phyloP scores from a whole-genome alignment of 1,140 invertebrate genomes.

The Cotesia vestalis region DNA sequence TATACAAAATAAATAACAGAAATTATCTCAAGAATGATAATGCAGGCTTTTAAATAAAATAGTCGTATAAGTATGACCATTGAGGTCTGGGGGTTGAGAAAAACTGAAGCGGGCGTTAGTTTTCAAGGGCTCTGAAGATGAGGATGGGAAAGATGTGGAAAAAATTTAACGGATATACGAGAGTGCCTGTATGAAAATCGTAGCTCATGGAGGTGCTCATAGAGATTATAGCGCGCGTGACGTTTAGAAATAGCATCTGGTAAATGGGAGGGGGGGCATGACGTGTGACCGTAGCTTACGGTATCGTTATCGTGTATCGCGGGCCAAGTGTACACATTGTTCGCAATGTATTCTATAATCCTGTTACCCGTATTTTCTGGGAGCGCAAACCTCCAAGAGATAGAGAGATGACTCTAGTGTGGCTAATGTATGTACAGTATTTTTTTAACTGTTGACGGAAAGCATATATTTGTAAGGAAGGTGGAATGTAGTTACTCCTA shows the following conservation, averaged over 20 bases:
- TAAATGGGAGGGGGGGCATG: conserved; percentile 18
- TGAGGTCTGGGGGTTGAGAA: not conserved
- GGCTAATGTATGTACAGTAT: conserved; percentile 58
- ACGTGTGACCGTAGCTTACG: conserved; percentile 28
- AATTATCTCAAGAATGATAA: not conserved
- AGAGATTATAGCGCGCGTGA: conserved; percentile 37
- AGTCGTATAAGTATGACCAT: conserved; percentile 9
- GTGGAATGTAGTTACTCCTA: too few relatives aligned
- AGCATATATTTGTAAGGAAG: conserved; percentile 51
- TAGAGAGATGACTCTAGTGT: conserved; percentile 51
- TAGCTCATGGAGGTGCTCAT: conserved; percentile 6
- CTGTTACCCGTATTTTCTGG: conserved; percentile 4
- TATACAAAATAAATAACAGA: not conserved
- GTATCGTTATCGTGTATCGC: conserved; percentile 43
- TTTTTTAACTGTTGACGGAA: conserved; percentile 64
- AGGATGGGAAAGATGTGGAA: not conserved
- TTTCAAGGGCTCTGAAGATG: not conserved
- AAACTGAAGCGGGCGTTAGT: not conserved
- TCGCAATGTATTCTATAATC: not conserved
- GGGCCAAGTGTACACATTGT: conserved; percentile 14
- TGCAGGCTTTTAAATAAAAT: not conserved
- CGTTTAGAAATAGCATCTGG: conserved; percentile 35
- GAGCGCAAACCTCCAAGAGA: not conserved
- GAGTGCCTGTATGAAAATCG: conserved; percentile 24
- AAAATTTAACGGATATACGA: conserved; percentile 20